Conservation (phyloP, 1,140 invertebrate genomes). For the Euwallacea fornicatus region DNA sequence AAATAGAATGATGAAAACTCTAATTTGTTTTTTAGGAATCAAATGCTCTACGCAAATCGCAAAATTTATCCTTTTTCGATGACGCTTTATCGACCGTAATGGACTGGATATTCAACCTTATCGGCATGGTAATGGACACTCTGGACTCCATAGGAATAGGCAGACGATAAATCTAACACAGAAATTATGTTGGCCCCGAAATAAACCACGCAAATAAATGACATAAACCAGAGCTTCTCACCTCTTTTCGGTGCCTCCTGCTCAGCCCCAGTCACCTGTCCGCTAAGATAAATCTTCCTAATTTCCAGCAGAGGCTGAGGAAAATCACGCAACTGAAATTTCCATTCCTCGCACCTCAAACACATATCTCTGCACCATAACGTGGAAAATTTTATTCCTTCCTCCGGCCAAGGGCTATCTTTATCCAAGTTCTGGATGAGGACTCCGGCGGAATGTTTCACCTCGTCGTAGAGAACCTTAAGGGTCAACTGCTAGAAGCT, state of each 20-base stretch:
- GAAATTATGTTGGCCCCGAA: too few species aligned
- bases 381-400: slow-evolving; percentile 86
- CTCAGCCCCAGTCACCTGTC: slow-evolving; percentile 87
- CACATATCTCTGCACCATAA: slow-evolving; percentile 89
- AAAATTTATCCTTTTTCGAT: slow-evolving; percentile 32
- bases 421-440: slow-evolving; percentile 63
- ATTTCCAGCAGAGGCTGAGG: slow-evolving; percentile 89
- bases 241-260: slow-evolving; percentile 77
- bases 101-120: slow-evolving; percentile 36
- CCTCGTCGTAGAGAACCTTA: neutral
- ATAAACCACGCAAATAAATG: too few species aligned
- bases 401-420: slow-evolving; percentile 88
- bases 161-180: neutral
- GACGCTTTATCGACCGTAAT: slow-evolving; percentile 28
- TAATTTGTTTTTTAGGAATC: slow-evolving; percentile 17
- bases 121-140: slow-evolving; percentile 34
- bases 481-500: neutral
- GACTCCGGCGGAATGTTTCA: neutral
- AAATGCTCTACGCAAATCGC: slow-evolving; percentile 15
- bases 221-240: slow-evolving; percentile 45
- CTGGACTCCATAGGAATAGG: slow-evolving; percentile 27
- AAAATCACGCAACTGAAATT: slow-evolving; percentile 91
- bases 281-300: slow-evolving; percentile 82
- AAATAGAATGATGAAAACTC: neutral
- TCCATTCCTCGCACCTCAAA: slow-evolving; percentile 80